Base-by-base conservation (phyloP, 2,888 invertebrate genomes). In the Spisula solida region DNA sequence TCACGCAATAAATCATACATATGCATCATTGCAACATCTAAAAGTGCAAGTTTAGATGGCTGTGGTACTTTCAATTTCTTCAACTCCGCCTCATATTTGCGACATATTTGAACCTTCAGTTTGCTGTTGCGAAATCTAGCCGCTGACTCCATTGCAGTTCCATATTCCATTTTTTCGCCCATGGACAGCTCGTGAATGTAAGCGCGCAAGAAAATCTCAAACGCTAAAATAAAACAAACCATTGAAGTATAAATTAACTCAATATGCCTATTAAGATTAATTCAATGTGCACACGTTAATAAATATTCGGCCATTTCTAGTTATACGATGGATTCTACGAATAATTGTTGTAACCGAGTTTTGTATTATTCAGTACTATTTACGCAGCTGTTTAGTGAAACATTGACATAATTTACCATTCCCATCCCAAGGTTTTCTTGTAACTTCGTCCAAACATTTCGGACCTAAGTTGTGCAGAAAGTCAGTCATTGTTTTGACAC, bases 401-500 rank as follows among this genome's bases (percentile, higher is more conserved):
- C n/a, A n/a, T n/a, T n/a, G n/a, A n/a, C n/a, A 20, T 70, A 12
- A 47, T 47, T 81, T 16, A 81, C 81, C 56, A 56, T 55, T 34
- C 31, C 82, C 82, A 47, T 82, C 66, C n/a, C 47, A 31, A 12
- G 0, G 6, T 66, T 82, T 82, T 25, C 56, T 41, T 55, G 56
- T 82, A 18, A 56, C 82, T 20, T 31, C 34, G n/a, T 78, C 78
- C 16, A 82, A 29, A 16, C 16, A n/a, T 66, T 82, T 82, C 12
- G 82, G 82, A 41, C 56, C 41, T 14, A 34, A n/a, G 8, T 1
- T 12, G 47, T 82, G 56, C 1, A 82, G 18, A 56, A 56, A 82
- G 8, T 20, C 25, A 8, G n/a, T 14, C 60, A 82, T 25, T 41
- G 2, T 47, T 10, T 66, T 41, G 31, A 47, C n/a, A 29, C 66